Conservation (phyloP, 2,113 vertebrate genomes). For the Spermophilus dauricus region DNA sequence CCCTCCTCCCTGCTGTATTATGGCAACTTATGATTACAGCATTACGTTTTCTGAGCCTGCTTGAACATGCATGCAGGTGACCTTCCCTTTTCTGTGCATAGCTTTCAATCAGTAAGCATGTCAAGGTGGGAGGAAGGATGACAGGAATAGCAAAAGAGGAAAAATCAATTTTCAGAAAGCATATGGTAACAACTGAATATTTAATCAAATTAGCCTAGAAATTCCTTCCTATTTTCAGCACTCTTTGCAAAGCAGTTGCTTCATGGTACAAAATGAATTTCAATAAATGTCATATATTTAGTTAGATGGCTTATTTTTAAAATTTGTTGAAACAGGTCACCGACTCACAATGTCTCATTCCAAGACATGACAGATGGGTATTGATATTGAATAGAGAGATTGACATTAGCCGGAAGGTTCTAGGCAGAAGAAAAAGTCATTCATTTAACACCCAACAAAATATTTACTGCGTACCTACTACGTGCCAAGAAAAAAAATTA, state of each 20-base stretch:
- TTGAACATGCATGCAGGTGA: slow-evolving; percentile 77
- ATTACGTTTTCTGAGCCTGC: slow-evolving; percentile 73
- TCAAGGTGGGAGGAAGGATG: slow-evolving; percentile 81
- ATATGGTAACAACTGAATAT: slow-evolving; percentile 88
- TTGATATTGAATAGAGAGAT: slow-evolving; percentile 78
- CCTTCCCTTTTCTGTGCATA: slow-evolving; percentile 77
- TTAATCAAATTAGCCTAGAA: slow-evolving; percentile 90
- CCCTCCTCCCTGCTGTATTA: slow-evolving; percentile 37
- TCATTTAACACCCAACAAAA: slow-evolving; percentile 62
- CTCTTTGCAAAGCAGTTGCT: slow-evolving; percentile 87
- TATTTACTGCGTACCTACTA: slow-evolving; percentile 72
- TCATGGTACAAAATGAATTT: slow-evolving; percentile 88
- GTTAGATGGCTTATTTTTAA: slow-evolving; percentile 85
- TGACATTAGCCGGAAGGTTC: slow-evolving; percentile 84
- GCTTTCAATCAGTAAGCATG: slow-evolving; percentile 86
- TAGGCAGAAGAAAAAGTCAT: slow-evolving; percentile 60
- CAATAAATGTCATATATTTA: slow-evolving; percentile 90
- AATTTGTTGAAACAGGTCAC: slow-evolving; percentile 86
- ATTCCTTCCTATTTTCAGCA: slow-evolving; percentile 88
- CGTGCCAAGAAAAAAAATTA: slow-evolving; percentile 67
- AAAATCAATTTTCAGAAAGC: slow-evolving; percentile 88
- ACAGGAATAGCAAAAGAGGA: slow-evolving; percentile 66
- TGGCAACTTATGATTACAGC: slow-evolving; percentile 72
- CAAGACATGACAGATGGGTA: slow-evolving; percentile 81
- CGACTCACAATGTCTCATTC: slow-evolving; percentile 82